These are phyloP conservation scores for Trematomus bernacchii DNA, from an alignment of 2,797 vertebrate species.

Conservation along the genomic window DNA sequence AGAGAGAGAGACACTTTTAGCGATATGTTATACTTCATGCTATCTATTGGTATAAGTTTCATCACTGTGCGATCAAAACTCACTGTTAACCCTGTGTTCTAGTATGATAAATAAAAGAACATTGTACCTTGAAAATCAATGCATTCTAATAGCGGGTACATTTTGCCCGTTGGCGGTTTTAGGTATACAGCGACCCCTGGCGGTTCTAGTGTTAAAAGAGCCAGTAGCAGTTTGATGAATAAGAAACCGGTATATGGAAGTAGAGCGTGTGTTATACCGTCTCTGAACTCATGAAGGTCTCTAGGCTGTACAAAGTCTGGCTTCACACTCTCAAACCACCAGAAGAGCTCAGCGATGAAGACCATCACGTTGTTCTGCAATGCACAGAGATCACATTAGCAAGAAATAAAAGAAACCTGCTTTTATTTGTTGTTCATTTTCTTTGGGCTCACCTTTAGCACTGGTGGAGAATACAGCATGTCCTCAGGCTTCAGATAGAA, in stretches of 20 bases:
- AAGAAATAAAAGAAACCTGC: neutral
- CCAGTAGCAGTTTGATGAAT: neutral
- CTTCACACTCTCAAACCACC: constrained; percentile 97
- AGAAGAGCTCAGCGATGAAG: constrained; percentile 96
- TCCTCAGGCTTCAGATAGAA: constrained; percentile 95
- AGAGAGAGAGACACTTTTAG: too few species aligned
- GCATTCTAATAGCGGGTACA: too few species aligned
- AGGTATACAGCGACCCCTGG: too few species aligned
- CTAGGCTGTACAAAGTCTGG: constrained; percentile 96
- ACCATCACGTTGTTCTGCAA: constrained; percentile 93
- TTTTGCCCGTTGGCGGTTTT: too few species aligned
- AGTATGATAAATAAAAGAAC: too few species aligned
- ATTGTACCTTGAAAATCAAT: too few species aligned
- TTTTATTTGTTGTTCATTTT: neutral
- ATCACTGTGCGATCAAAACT: too few species aligned
- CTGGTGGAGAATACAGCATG: constrained; percentile 92
- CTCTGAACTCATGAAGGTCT: constrained; percentile 92
- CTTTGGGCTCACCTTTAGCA: constrained; percentile 89
- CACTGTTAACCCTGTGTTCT: too few species aligned
- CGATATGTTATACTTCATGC: too few species aligned
- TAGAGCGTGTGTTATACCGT: constrained; percentile 82
- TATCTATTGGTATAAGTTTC: too few species aligned
- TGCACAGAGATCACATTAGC: neutral
- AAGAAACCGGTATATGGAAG: neutral
- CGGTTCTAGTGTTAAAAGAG: neutral